These are phyloP conservation scores for Hyposoter dolosus DNA, from an alignment of 2,888 invertebrate species.

Conservation along the genomic window DNA sequence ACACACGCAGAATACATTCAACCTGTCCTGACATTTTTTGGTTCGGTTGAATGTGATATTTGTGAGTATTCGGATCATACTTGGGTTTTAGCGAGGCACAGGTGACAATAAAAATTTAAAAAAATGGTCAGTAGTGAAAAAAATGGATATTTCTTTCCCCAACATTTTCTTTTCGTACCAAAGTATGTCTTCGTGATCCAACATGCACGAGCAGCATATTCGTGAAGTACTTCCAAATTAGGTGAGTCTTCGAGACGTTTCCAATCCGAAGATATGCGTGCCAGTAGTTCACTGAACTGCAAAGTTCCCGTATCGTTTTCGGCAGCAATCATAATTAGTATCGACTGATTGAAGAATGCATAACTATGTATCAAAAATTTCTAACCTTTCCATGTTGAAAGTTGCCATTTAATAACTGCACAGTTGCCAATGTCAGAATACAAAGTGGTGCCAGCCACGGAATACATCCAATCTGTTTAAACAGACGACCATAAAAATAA, in stretches of 20 bases:
- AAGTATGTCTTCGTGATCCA: slow-evolving; percentile 34
- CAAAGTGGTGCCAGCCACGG: slow-evolving; percentile 19
- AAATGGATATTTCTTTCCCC: too few relatives aligned
- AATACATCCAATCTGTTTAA: slow-evolving; percentile 11
- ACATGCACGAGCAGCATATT: slow-evolving; percentile 23
- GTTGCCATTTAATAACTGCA: slow-evolving; percentile 46
- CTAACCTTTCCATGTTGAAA: slow-evolving; percentile 43
- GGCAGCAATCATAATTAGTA: background rate
- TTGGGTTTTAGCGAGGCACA: too few relatives aligned
- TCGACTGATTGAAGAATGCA: background rate
- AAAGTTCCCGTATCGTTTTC: background rate
- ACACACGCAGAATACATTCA: slow-evolving; percentile 20
- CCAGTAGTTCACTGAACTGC: slow-evolving; percentile 9
- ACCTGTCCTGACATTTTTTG: background rate
- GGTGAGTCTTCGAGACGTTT: background rate
- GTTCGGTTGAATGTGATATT: background rate
- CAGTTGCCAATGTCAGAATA: background rate
- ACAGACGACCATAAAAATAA: background rate
- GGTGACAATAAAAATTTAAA: too few relatives aligned
- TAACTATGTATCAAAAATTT: background rate
- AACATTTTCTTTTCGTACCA: slow-evolving; percentile 8
- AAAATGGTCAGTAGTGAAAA: too few relatives aligned
- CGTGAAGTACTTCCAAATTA: slow-evolving; percentile 25
- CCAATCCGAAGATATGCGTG: slow-evolving; percentile 44
- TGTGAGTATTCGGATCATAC: too few relatives aligned